Evolutionary conservation across 2,888 invertebrate species (phyloP).

Genomic region (Hipparchia sbordonii): DNA sequence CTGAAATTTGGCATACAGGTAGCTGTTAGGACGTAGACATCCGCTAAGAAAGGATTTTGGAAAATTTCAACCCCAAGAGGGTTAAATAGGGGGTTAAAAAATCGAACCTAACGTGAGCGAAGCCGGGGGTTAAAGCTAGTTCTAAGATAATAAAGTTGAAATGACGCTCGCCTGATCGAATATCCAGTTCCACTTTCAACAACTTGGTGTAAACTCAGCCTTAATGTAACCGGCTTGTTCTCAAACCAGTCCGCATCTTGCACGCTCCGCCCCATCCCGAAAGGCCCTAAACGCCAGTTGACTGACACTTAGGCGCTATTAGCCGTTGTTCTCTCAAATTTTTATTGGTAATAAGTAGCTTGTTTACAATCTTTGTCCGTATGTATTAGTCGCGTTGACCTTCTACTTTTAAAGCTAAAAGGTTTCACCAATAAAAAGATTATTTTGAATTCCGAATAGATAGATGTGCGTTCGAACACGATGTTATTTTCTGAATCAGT

Average conservation of each 20-base stretch:
- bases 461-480: background rate
- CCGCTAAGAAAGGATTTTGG: no score
- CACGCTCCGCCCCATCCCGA: constrained; percentile 50
- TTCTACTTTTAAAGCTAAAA: constrained; percentile 46
- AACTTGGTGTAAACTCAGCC: constrained; percentile 1
- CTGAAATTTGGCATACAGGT: no score
- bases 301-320: constrained; percentile 81
- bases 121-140: no score
- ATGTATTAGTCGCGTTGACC: constrained; percentile 53
- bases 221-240: constrained; percentile 71
- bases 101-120: no score
- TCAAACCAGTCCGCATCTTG: constrained; percentile 59
- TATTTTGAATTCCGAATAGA: constrained; percentile 28
- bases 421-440: constrained; percentile 43
- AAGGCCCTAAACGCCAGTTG: constrained; percentile 73
- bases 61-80: no score
- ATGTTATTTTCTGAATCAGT: constrained; percentile 19
- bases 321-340: constrained; percentile 74
- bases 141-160: background rate
- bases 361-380: constrained; percentile 61
- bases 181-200: background rate
- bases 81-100: no score
- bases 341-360: constrained; percentile 76
- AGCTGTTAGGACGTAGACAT: no score
- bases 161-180: background rate